Evolutionary conservation across 1,140 invertebrate species (phyloP).

Genomic region (Aphaenogaster ashmeadi): DNA sequence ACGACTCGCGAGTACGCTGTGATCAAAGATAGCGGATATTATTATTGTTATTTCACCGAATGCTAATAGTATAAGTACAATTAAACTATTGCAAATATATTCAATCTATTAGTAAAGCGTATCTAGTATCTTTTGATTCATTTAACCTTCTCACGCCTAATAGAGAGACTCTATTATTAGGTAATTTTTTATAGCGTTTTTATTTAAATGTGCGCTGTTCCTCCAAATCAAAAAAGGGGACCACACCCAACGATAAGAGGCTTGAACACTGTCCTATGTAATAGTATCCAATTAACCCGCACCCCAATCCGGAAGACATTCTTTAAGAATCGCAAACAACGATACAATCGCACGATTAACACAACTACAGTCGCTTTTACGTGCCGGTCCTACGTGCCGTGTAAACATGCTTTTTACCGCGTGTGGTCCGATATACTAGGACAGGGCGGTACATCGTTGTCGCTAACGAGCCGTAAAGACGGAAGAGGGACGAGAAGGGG

Average conservation of each 20-base stretch:
- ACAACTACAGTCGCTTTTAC: constrained; percentile 5
- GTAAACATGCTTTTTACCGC: constrained; percentile 48
- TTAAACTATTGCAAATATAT: background rate
- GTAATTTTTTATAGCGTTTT: background rate
- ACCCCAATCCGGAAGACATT: constrained; percentile 36
- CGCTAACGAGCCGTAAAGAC: constrained; percentile 79
- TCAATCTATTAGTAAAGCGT: background rate
- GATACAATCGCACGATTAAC: constrained; percentile 40
- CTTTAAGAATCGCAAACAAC: constrained; percentile 50
- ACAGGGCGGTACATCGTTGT: constrained; percentile 54
- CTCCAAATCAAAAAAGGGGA: constrained; percentile 10
- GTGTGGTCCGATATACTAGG: constrained; percentile 23
- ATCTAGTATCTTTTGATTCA: background rate
- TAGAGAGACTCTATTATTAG: background rate
- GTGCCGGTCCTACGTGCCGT: constrained; percentile 34
- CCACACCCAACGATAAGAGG: constrained; percentile 22
- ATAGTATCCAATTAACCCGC: constrained; percentile 40
- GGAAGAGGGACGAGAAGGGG: constrained; percentile 79
- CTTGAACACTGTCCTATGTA: background rate
- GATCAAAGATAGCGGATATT: background rate
- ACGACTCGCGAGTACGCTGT: background rate
- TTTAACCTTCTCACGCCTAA: background rate
- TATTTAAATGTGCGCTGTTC: background rate
- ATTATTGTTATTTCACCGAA: background rate
- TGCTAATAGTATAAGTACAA: background rate